These are phyloP conservation scores for Heteropelma amictum DNA, from an alignment of 2,888 invertebrate species.

Conservation along the genomic window DNA sequence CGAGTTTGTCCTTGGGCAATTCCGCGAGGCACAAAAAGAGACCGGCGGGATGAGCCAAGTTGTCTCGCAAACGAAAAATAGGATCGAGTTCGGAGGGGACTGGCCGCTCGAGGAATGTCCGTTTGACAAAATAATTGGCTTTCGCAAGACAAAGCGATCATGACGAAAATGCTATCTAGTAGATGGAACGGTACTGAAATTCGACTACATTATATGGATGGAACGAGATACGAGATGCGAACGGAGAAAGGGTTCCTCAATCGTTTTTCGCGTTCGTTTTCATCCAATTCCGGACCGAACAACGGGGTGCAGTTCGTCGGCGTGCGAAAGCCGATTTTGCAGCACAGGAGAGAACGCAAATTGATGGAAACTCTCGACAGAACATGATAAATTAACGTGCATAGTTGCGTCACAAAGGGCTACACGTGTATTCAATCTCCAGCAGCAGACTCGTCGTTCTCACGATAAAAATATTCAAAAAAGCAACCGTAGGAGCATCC, in stretches of 20 bases:
- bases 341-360: conserved; percentile 13
- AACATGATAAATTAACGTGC: background rate
- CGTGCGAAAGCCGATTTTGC: conserved; percentile 58
- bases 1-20: conserved; percentile 6
- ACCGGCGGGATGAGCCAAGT: background rate
- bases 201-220: conserved; percentile 26
- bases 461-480: no score
- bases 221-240: conserved; percentile 1
- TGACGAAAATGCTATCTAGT: conserved; percentile 8
- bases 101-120: conserved; percentile 19
- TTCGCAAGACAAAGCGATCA: conserved; percentile 51
- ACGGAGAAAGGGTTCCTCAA: conserved; percentile 39
- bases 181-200: conserved; percentile 38
- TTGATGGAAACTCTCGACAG: conserved; percentile 4
- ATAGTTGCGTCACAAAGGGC: background rate
- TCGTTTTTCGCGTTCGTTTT: conserved; percentile 44
- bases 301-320: conserved; percentile 34
- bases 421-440: conserved; percentile 39
- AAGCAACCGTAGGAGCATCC: conserved; percentile 63
- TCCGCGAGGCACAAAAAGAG: background rate
- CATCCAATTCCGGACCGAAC: conserved; percentile 10
- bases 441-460: conserved; percentile 60
- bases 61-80: conserved; percentile 13
- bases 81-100: background rate
- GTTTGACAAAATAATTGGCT: conserved; percentile 53